Conservation (phyloP, 2,888 invertebrate genomes). For the Calephelis perditalis region DNA sequence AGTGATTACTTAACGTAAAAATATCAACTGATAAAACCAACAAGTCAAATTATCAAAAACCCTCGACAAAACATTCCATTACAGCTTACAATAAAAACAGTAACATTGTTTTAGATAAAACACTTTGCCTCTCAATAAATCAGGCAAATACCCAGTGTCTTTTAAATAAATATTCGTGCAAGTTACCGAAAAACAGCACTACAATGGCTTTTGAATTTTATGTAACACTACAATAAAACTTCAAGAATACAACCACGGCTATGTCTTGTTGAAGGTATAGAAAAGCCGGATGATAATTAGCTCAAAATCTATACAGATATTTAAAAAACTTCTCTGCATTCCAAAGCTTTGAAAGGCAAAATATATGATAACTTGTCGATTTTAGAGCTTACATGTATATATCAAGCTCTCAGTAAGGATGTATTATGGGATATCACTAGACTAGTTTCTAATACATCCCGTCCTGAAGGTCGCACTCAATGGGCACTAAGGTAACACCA, state of each 20-base stretch:
- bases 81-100: conserved; percentile 8
- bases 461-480: conserved; percentile 47
- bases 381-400: not conserved
- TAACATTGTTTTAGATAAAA: conserved; percentile 1
- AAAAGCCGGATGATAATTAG: conserved; percentile 36
- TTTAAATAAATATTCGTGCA: conserved; percentile 3
- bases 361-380: conserved; percentile 40
- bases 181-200: not conserved
- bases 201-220: not conserved
- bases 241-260: not conserved
- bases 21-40: conserved; percentile 72
- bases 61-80: conserved; percentile 45
- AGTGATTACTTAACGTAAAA: conserved; percentile 55
- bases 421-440: conserved; percentile 53
- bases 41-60: conserved; percentile 50
- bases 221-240: not conserved
- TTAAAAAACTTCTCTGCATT: conserved; percentile 57
- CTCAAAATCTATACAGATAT: conserved; percentile 48
- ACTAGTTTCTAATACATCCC: conserved; percentile 40
- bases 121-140: conserved; percentile 2
- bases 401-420: conserved; percentile 26
- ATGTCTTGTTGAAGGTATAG: conserved; percentile 2
- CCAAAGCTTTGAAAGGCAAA: conserved; percentile 47
- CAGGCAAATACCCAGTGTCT: not conserved
- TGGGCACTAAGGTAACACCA: conserved; percentile 75